Percentiles rank a stretch among this genome's conserved stretches.
Evolutionary conservation across 2,797 vertebrate species (phyloP).

Genomic region (Hemibagrus guttatus): DNA sequence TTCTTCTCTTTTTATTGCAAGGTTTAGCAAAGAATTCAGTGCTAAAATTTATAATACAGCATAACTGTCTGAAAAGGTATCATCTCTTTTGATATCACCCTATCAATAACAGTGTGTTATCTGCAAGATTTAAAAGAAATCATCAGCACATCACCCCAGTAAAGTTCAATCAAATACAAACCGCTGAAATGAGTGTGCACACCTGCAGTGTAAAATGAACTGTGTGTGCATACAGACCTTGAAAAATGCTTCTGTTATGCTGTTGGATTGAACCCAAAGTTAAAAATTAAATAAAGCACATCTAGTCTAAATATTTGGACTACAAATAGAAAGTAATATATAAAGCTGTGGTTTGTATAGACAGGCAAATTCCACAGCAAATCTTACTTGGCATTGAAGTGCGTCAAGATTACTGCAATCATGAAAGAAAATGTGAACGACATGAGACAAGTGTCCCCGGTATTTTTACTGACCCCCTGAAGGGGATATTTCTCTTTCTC

Average conservation of each 20-base stretch:
- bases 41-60: conserved; percentile 1
- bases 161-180: background rate
- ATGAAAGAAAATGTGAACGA: background rate
- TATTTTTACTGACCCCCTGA: conserved; percentile 1
- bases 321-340: background rate
- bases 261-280: background rate
- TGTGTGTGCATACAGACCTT: background rate
- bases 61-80: background rate
- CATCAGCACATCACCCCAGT: background rate
- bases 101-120: conserved; percentile 13
- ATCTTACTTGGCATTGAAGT: background rate
- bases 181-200: background rate
- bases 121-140: background rate
- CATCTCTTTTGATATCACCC: background rate
- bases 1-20: conserved; percentile 10
- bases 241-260: background rate
- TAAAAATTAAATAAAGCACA: background rate
- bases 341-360: background rate
- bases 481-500: background rate
- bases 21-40: background rate
- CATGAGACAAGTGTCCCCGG: background rate
- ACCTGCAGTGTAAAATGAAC: no score
- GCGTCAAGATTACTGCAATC: background rate
- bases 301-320: background rate
- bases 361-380: background rate